phyloP scores from a whole-genome alignment of 2,113 vertebrate species.

The Corydoras sp. region DNA sequence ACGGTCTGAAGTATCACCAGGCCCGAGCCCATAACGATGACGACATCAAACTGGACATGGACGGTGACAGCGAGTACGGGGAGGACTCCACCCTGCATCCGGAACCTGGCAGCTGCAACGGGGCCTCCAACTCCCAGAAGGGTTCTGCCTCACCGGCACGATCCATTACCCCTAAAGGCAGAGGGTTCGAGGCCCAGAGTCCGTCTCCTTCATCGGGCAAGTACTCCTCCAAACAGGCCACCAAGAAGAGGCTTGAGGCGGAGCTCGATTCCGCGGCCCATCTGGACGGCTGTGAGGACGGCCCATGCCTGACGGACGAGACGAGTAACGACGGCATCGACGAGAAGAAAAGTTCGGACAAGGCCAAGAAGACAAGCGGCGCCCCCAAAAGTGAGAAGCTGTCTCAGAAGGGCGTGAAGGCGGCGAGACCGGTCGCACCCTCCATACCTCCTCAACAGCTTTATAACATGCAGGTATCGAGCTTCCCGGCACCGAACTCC shows the following conservation, averaged over 20 bases:
- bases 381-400: conserved; percentile 81
- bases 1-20: no score
- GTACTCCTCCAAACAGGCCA: conserved; percentile 78
- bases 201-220: conserved; percentile 86
- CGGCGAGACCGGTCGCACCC: conserved; percentile 81
- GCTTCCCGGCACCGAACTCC: conserved; percentile 81
- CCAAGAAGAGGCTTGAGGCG: conserved; percentile 88
- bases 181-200: conserved; percentile 87
- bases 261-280: conserved; percentile 70
- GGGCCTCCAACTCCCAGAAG: conserved; percentile 80
- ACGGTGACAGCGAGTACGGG: conserved; percentile 89
- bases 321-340: conserved; percentile 88
- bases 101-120: conserved; percentile 84
- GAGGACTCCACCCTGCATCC: conserved; percentile 84
- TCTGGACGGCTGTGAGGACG: conserved; percentile 89
- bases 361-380: conserved; percentile 77
- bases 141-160: conserved; percentile 88
- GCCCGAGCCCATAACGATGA: conserved; percentile 94
- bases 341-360: conserved; percentile 75
- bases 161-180: conserved; percentile 89
- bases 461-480: conserved; percentile 75
- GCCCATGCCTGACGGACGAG: conserved; percentile 82
- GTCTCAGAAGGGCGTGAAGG: conserved; percentile 86
- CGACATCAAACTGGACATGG: conserved; percentile 86
- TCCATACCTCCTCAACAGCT: conserved; percentile 82